Evolutionary conservation across 1,140 invertebrate genomes (phyloP), one percentile per base, ranked within the genome.

Genomic region (Cepaea nemoralis): DNA sequence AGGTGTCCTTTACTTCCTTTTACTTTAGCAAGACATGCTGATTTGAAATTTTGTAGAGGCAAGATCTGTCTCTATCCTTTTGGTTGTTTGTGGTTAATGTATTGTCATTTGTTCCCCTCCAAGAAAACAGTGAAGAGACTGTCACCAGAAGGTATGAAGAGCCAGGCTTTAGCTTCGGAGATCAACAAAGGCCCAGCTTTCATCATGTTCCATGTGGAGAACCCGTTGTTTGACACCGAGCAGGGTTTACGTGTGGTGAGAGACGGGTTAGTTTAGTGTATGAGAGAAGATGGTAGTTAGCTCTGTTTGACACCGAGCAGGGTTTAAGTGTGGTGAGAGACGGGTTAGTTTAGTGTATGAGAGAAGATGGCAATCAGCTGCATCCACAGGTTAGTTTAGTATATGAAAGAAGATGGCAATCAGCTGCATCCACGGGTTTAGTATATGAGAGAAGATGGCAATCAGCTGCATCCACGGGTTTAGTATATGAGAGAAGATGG

Each of bases 131-230:
- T 88, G n/a, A 80, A 88, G 31, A 91, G 89, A 89, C 39, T 92
- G 16, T 82, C 85, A 6, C 90, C 90, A 40, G 74, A 83, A 35
- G 89, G 91, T 35, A 48, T 87, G 14, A 92, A 92, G 83, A 92
- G 89, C 80, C 83, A 83, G 8, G 37, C 79, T 14, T 74, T 92
- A 16, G 89, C 90, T 12, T 77, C 77, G 24, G 85, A 86, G 55
- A 85, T 92, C 0, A 83, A 82, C 71, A 87, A 76, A 69, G 86
- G 86, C 69, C 87, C 91, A 16, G 86, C 88, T 16, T 39, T 92
- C 31, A 77, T 92, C 76, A 77, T 91, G 63, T 91, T 91, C 83
- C 89, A 89, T 55, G 87, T 87, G 19, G 50, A 77, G n/a, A 77
- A 63, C 27, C 48, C 55, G 8, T 37, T 77, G 40, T 77, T 77